Evolutionary conservation across 2,888 invertebrate genomes (phyloP), one percentile per base, ranked within the genome.

Genomic region (Agrotis ipsilon): DNA sequence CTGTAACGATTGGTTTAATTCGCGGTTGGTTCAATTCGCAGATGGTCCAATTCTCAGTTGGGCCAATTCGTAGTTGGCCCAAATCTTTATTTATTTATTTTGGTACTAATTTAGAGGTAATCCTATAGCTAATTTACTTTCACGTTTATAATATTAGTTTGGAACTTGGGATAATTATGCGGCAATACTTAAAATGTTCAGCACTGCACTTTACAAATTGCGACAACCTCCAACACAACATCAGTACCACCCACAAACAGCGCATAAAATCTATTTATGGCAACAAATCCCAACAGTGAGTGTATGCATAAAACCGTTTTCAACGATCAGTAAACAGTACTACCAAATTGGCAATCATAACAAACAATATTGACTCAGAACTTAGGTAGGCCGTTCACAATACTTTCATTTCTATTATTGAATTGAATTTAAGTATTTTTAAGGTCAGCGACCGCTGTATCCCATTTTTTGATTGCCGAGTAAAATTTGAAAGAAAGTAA

Each of bases 261-360:
- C 39, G 9, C 27, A 67, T 60, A 57, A 67, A 74, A 51, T 52
- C 55, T 54, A 68, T 74, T 64, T 64, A 68, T 21, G 24, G 0
- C 2, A 1, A 24, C 55, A 73, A 62, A 74, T 71, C 21, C 43
- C 48, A 70, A 2, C 27, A 63, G 58, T 48, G 18, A 24, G 7
- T 63, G 48, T 32, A 24, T 52, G 45, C 45, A 63, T 60, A 24
- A 48, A 45, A 67, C 19, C 14, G n/a, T 3, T 49, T 64, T 45
- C 51, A 61, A 43, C 51, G 57, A 24, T 55, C n/a, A 3, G 68
- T 54, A 61, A 68, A 77, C 80, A 77, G 27, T 64, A 39, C 21
- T 32, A 63, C n/a, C 18, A 55, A 73, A 77, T 77, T 69, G 75
- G 61, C 75, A 77, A 75, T 76, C 79, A 43, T 46, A 52, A 18